A percentile compares a stretch with the other conserved stretches of the same genome.
These are phyloP conservation scores for Clivina fossor DNA, from an alignment of 2,888 invertebrate species.

Conservation along the genomic window DNA sequence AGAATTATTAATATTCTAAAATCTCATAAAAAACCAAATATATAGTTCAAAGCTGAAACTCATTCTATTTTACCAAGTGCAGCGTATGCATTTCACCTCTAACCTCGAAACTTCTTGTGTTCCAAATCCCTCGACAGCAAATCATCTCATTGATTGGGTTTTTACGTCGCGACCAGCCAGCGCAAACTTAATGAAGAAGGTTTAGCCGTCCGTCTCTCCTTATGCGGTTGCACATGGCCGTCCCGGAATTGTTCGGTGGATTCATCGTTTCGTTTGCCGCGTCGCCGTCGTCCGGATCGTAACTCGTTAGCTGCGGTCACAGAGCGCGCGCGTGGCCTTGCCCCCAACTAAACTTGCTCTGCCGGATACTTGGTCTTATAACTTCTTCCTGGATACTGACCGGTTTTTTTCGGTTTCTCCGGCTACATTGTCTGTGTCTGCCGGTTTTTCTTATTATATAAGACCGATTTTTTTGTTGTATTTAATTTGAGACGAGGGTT, in stretches of 20 bases:
- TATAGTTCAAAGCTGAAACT: no score
- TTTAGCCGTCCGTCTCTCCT: constrained; percentile 12
- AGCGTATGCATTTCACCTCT: constrained; percentile 26
- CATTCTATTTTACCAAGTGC: no score
- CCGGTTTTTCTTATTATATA: constrained; percentile 14
- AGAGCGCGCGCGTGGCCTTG: background rate
- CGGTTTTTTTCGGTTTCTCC: no score
- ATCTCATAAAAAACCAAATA: no score
- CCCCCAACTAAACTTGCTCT: background rate
- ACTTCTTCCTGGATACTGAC: no score
- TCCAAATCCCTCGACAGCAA: constrained; percentile 5
- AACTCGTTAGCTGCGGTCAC: constrained; percentile 19
- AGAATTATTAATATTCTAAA: no score
- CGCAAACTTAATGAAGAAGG: constrained; percentile 33
- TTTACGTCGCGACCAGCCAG: constrained; percentile 32
- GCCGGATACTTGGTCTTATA: background rate
- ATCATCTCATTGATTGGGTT: constrained; percentile 34
- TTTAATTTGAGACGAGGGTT: constrained; percentile 13
- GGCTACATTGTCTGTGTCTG: no score
- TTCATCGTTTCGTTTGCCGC: constrained; percentile 10
- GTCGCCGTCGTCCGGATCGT: constrained; percentile 1
- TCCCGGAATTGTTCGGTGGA: no score
- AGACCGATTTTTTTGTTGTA: constrained; percentile 22
- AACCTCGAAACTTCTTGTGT: background rate
- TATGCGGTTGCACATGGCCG: constrained; percentile 15